A percentile compares a stretch with the other conserved stretches of the same genome.
Conservation (phyloP, 2,113 vertebrate genomes). For the Martes martes region DNA sequence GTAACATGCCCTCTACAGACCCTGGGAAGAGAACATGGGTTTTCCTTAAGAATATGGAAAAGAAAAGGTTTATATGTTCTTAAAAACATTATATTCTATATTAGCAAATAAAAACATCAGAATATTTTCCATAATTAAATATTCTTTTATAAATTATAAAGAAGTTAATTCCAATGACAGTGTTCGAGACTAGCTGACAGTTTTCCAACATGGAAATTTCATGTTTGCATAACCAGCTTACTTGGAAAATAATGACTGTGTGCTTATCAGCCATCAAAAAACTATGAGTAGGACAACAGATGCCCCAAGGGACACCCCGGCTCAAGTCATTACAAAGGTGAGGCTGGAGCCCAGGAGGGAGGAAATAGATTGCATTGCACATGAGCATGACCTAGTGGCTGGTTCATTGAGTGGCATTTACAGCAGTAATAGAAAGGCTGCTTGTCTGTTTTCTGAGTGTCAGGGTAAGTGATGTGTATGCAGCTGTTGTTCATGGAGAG, state of each 20-base stretch:
- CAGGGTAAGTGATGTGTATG: conserved; percentile 49
- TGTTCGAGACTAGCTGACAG: conserved; percentile 24
- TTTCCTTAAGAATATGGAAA: neutral
- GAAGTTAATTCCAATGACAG: neutral
- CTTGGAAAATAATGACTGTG: conserved; percentile 45
- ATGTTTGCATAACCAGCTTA: neutral
- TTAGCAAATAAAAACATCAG: neutral
- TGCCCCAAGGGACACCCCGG: conserved; percentile 2
- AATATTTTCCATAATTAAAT: conserved; percentile 3
- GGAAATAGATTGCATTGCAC: conserved; percentile 79
- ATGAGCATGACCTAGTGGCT: conserved; percentile 87
- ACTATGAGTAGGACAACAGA: conserved; percentile 19
- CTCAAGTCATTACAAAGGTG: conserved; percentile 54
- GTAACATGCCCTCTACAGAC: neutral
- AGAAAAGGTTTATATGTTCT: neutral
- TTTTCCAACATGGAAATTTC: conserved; percentile 42
- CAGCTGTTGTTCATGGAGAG: conserved; percentile 28
- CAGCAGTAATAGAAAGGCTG: conserved; percentile 70
- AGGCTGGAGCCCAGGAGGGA: conserved; percentile 62
- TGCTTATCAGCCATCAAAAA: neutral
- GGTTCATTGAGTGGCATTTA: conserved; percentile 82
- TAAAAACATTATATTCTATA: neutral
- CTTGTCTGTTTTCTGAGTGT: conserved; percentile 63
- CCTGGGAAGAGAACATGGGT: neutral
- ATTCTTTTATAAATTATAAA: neutral